Evolutionary conservation across 1,140 invertebrate species (phyloP).

Genomic region (Ceratina australensis): DNA sequence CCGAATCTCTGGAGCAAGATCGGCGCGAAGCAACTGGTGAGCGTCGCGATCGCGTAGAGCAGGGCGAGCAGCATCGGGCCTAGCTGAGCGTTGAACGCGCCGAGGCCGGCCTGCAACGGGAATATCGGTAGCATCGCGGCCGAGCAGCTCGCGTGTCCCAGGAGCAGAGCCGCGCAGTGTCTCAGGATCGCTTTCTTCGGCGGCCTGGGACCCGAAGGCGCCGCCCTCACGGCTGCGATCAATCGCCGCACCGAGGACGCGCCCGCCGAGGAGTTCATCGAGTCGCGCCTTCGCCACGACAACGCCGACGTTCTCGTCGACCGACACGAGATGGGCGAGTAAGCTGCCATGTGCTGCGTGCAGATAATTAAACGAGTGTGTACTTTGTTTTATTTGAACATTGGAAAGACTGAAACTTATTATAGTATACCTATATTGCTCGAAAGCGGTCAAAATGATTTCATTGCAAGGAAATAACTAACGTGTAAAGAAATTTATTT

Average conservation of each 20-base stretch:
- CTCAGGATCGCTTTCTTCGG: slow-evolving; percentile 78
- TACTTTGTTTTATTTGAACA: no score
- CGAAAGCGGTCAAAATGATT: no score
- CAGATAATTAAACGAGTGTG: no score
- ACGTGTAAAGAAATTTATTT: no score
- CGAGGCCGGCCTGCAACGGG: slow-evolving; percentile 80
- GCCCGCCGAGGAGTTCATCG: slow-evolving; percentile 84
- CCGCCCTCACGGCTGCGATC: slow-evolving; percentile 81
- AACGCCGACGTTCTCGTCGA: slow-evolving; percentile 77
- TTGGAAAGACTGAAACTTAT: no score
- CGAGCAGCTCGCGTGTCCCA: slow-evolving; percentile 82
- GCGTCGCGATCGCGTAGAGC: slow-evolving; percentile 80
- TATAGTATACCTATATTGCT: no score
- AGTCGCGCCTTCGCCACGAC: slow-evolving; percentile 81
- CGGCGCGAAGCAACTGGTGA: slow-evolving; percentile 80
- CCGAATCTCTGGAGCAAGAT: slow-evolving; percentile 80
- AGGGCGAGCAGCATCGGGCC: slow-evolving; percentile 81
- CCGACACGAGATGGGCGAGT: slow-evolving; percentile 82
- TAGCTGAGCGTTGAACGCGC: slow-evolving; percentile 73
- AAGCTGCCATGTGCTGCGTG: slow-evolving; percentile 82
- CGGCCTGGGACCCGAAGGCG: slow-evolving; percentile 77
- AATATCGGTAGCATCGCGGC: slow-evolving; percentile 83
- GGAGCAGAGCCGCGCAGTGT: slow-evolving; percentile 81
- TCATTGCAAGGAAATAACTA: no score
- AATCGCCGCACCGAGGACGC: slow-evolving; percentile 84